phyloP scores from a whole-genome alignment of 2,113 vertebrate genomes.

The Holacanthus passer region DNA sequence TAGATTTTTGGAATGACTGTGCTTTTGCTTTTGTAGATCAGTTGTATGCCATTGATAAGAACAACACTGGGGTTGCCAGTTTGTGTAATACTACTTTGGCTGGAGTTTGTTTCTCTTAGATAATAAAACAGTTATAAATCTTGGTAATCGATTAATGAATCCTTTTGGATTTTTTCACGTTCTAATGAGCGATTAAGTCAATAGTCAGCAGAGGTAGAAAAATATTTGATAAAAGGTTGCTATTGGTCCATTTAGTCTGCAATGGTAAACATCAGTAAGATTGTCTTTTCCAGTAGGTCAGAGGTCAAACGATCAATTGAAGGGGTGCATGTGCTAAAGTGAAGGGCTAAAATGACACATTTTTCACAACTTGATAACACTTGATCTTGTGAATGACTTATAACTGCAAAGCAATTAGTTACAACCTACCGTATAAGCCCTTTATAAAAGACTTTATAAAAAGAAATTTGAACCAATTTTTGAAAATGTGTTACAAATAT shows the following conservation, averaged over 20 bases:
- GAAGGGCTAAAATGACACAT: neutral
- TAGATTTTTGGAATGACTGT: neutral
- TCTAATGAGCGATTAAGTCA: accelerated
- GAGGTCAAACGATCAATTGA: neutral
- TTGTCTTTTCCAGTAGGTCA: neutral
- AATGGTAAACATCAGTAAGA: too few species aligned
- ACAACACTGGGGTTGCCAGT: neutral
- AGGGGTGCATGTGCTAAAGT: neutral
- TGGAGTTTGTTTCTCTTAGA: neutral
- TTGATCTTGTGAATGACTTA: neutral
- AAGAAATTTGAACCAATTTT: neutral
- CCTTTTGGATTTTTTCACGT: neutral
- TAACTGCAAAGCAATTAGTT: neutral
- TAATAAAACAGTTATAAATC: neutral
- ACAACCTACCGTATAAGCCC: neutral
- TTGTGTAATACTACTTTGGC: neutral
- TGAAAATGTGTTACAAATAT: neutral
- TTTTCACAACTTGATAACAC: neutral
- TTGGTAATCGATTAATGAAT: neutral
- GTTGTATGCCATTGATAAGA: neutral
- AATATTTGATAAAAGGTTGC: neutral
- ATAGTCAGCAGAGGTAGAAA: neutral
- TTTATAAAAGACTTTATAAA: neutral
- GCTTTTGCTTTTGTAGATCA: neutral
- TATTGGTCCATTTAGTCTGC: too few species aligned